These are phyloP conservation scores for Pagetopsis macropterus DNA, from an alignment of 2,797 vertebrate species.

Conservation along the genomic window DNA sequence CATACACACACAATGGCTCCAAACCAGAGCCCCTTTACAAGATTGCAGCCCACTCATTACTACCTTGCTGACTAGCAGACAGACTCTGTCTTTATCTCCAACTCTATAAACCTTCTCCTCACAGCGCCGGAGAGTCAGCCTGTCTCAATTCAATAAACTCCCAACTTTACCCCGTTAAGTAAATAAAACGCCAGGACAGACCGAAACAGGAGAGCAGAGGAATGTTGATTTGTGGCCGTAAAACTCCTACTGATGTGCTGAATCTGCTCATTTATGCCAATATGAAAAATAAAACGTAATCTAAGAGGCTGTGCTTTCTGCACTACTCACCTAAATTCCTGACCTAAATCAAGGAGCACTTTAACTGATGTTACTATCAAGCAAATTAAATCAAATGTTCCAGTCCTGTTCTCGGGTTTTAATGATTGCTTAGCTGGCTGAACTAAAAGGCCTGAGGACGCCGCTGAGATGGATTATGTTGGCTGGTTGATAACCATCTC, in stretches of 20 bases:
- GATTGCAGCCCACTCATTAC: conserved; percentile 60
- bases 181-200: conserved; percentile 38
- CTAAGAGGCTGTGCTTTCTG: not conserved
- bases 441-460: conserved; percentile 12
- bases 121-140: conserved; percentile 44
- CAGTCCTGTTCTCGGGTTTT: conserved; percentile 19
- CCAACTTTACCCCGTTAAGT: conserved; percentile 45
- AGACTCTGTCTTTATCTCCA: conserved; percentile 71
- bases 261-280: conserved; percentile 28
- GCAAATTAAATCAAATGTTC: conserved; percentile 29
- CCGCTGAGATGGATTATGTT: conserved; percentile 28
- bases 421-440: conserved; percentile 29
- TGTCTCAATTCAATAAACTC: conserved; percentile 62
- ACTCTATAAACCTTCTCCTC: conserved; percentile 59
- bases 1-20: conserved; percentile 41
- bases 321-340: not conserved
- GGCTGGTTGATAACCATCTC: conserved; percentile 57
- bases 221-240: conserved; percentile 50
- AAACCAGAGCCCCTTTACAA: conserved; percentile 52
- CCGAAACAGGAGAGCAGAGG: conserved; percentile 54
- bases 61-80: conserved; percentile 64
- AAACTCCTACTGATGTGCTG: conserved; percentile 27
- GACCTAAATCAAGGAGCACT: not conserved
- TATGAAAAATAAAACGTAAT: conserved; percentile 15
- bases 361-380: conserved; percentile 12